phyloP scores from a whole-genome alignment of 2,797 vertebrate genomes.

The Ctenopoma multispine region DNA sequence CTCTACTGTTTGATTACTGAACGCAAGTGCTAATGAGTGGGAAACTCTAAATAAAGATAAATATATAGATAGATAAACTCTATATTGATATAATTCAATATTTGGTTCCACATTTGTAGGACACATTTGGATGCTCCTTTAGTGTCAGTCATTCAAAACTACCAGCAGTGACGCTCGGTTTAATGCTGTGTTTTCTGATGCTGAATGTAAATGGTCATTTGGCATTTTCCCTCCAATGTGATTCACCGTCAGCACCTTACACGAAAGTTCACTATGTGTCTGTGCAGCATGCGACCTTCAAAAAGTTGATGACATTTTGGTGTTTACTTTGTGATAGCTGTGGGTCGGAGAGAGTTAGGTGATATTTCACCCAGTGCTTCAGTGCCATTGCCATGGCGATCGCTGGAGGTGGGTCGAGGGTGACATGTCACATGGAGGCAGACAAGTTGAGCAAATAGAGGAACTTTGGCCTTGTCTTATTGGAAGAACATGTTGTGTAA shows the following conservation, averaged over 20 bases:
- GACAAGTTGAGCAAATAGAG: constrained; percentile 42
- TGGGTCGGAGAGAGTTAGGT: constrained; percentile 40
- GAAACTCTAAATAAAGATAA: neutral
- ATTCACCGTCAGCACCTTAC: constrained; percentile 37
- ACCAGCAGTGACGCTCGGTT: neutral
- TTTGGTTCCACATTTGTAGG: too few relatives aligned
- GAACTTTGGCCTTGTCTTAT: constrained; percentile 42
- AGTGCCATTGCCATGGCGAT: constrained; percentile 42
- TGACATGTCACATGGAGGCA: constrained; percentile 41
- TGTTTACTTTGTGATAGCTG: constrained; percentile 52
- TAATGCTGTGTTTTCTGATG: constrained; percentile 39
- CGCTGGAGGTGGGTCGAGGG: constrained; percentile 12
- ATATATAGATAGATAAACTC: too few relatives aligned
- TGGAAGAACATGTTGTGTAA: constrained; percentile 53
- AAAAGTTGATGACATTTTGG: constrained; percentile 53
- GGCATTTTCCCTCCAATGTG: constrained; percentile 42
- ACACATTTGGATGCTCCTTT: neutral
- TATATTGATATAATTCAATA: too few relatives aligned
- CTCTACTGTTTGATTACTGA: too few relatives aligned
- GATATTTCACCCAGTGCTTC: constrained; percentile 37
- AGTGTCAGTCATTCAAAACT: neutral
- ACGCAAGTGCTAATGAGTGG: too few relatives aligned
- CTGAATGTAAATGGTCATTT: constrained; percentile 46
- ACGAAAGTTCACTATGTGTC: constrained; percentile 4
- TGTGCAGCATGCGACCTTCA: constrained; percentile 39